Base-by-base conservation (phyloP, 2,888 invertebrate genomes). In the Tenodera sinensis region DNA sequence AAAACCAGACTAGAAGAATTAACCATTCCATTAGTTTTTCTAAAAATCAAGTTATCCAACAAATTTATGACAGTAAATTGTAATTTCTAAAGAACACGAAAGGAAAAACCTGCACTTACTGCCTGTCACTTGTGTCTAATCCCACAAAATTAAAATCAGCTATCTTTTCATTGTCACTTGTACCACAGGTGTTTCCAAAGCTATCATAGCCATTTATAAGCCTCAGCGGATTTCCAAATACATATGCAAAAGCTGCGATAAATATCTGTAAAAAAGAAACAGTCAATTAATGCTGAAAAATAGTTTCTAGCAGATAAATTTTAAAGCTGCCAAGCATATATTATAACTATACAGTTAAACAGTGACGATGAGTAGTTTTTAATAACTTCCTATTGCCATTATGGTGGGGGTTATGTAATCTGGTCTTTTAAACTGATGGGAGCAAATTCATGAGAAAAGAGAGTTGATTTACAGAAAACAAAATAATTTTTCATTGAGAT, bases 111-210 rank as follows among this genome's bases (percentile, higher is more conserved):
- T 30, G 28, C 91, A 92, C 92, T 92, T 91, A 95, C 91, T 96
- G 96, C 92, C 96, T 97, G 91, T 97, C 96, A 42, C 95, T 94
- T 83, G 97, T 97, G 92, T 97, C 97, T 91, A 96, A 95, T 20
- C 98, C 98, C 30, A 98, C 97, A 86, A 97, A 93, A 6, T 96
- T 95, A 92, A 96, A 95, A 91, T 96, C 95, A 14, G 96, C 95
- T 90, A 97, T 95, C 91, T 95, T 96, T 91, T 96, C 96, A 93
- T 98, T 98, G 91, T 94, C 94, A 92, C 96, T 96, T 34, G 97
- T 96, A 27, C 98, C 98, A 93, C 99, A 99, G 71, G 98, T 98
- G 93, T 99, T 98, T 14, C 98, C 98, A 94, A 98, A 98, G 89
- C 98, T 98, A 93, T 98, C 98, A 93, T 97, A 98, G 28, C 98